Evolutionary conservation across 35 echinoderm and acorn worm genomes (phyloP).

Genomic region (Amphiura filiformis): DNA sequence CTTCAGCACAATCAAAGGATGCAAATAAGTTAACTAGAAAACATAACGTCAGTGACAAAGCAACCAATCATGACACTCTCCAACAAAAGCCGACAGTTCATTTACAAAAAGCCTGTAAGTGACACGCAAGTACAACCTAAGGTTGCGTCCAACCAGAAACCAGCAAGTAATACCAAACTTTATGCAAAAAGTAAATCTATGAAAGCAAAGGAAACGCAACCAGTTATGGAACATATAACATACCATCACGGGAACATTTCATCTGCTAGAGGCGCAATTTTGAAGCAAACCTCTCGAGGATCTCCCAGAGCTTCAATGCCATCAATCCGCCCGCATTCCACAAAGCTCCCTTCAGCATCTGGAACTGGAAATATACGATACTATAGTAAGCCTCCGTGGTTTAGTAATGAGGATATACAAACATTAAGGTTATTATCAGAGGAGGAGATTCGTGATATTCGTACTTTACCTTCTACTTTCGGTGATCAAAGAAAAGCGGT

Average conservation of each 20-base stretch:
- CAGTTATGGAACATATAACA: not conserved
- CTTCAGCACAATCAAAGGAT: not conserved
- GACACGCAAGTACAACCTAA: not conserved
- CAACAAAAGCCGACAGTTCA: not conserved
- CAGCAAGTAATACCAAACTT: not conserved
- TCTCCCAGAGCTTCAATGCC: not conserved
- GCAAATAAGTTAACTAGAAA: not conserved
- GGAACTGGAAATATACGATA: not conserved
- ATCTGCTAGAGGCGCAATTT: not conserved
- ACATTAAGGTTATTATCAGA: conserved; percentile 18
- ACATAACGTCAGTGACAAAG: not conserved
- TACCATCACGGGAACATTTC: not conserved
- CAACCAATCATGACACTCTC: not conserved
- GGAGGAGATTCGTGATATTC: conserved; percentile 8
- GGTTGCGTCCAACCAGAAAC: not conserved
- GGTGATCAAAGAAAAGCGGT: conserved; percentile 5
- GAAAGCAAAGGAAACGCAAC: not conserved
- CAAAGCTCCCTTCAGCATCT: not conserved
- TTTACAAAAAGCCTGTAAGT: not conserved
- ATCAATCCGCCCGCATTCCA: not conserved
- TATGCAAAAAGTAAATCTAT: not conserved
- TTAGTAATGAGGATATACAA: conserved; percentile 6
- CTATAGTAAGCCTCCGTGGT: conserved; percentile 26
- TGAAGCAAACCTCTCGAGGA: not conserved
- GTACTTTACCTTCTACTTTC: not conserved